Conservation (phyloP, 2,888 invertebrate genomes). For the Agonopterix heracliana region DNA sequence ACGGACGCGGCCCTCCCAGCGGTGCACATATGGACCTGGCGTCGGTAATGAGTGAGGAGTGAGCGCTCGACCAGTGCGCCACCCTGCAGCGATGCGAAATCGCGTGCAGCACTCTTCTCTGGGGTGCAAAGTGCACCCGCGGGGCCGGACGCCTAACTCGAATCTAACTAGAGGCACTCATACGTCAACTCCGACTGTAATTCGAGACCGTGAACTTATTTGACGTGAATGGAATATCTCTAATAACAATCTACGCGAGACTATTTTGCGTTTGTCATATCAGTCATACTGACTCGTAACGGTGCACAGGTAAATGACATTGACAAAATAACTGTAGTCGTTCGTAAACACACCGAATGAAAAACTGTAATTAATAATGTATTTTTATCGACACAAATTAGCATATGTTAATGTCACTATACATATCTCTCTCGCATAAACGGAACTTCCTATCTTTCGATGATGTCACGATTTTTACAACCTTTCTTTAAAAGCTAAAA, state of each 20-base stretch:
- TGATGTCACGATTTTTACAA: neutral
- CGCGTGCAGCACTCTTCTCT: constrained; percentile 6
- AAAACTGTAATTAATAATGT: constrained; percentile 22
- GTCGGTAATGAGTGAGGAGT: constrained; percentile 38
- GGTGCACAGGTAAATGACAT: constrained; percentile 23
- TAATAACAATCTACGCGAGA: neutral
- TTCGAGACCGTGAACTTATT: constrained; percentile 3
- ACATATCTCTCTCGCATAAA: neutral
- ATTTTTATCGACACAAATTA: constrained; percentile 22
- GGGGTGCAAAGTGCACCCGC: constrained; percentile 25
- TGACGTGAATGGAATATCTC: constrained; percentile 5
- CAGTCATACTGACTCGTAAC: constrained; percentile 2
- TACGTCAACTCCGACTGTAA: neutral
- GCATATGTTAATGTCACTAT: constrained; percentile 19
- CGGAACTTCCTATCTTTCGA: neutral
- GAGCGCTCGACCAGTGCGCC: constrained; percentile 12
- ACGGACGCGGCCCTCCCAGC: constrained; percentile 48
- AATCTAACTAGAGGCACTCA: neutral
- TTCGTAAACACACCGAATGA: constrained; percentile 14
- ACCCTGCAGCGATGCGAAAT: constrained; percentile 24
- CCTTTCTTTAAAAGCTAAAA: too few relatives aligned
- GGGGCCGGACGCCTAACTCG: constrained; percentile 7
- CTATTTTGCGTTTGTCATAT: constrained; percentile 4
- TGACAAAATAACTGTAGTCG: constrained; percentile 26
- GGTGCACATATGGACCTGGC: constrained; percentile 50